Evolutionary conservation across 2,888 invertebrate species (phyloP).

Genomic region (Nephrotoma appendiculata): DNA sequence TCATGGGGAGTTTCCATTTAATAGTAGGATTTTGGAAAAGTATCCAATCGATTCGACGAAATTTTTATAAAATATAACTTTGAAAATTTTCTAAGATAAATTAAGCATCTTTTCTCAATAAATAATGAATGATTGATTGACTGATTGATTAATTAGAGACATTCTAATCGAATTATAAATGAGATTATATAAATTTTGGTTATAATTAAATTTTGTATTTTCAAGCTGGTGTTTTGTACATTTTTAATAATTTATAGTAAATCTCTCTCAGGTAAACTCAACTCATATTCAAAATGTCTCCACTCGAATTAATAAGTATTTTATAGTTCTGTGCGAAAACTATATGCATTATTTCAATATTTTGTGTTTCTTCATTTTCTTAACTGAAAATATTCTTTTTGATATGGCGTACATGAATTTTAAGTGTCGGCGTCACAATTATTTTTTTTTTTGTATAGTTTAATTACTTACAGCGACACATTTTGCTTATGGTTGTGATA

Average conservation of each 20-base stretch:
- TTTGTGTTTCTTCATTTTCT: neutral
- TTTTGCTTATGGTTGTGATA: neutral
- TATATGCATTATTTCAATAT: neutral
- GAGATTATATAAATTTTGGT: neutral
- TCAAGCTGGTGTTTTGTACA: neutral
- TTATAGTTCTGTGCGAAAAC: neutral
- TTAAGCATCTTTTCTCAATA: neutral
- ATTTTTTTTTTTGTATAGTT: neutral
- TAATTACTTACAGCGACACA: neutral
- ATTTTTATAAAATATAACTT: neutral
- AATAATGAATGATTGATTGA: neutral
- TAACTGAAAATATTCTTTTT: neutral
- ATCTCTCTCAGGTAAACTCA: neutral
- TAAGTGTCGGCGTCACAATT: neutral
- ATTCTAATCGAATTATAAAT: neutral
- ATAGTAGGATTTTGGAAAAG: neutral
- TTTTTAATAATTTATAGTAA: neutral
- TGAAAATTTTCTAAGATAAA: neutral
- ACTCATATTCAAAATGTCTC: neutral
- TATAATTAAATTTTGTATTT: neutral
- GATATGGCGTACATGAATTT: neutral
- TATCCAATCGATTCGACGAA: neutral
- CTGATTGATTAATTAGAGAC: neutral
- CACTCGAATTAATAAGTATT: neutral
- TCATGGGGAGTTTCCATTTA: neutral